Evolutionary conservation across 2,797 vertebrate species (phyloP).

Genomic region (Eulemur rubriventer): DNA sequence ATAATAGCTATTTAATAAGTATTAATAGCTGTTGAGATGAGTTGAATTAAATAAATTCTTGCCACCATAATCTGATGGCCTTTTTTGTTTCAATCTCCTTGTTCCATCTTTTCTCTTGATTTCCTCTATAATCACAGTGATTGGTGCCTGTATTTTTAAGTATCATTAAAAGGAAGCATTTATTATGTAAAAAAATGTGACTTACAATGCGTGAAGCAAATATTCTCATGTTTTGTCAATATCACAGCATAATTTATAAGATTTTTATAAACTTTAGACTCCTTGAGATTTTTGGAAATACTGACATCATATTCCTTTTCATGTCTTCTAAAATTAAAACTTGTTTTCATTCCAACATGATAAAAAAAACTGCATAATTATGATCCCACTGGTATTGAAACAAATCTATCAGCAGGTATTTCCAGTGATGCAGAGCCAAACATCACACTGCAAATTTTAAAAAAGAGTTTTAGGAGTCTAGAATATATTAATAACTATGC

Average conservation of each 20-base stretch:
- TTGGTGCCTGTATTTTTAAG: not conserved
- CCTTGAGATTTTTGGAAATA: constrained; percentile 43
- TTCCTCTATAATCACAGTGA: not conserved
- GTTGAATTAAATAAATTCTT: constrained; percentile 21
- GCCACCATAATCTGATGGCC: not conserved
- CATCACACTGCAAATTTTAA: not conserved
- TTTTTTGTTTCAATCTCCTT: not conserved
- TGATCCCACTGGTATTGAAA: constrained; percentile 27
- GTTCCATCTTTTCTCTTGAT: not conserved
- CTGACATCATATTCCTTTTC: not conserved
- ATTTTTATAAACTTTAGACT: constrained; percentile 27
- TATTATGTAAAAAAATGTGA: not conserved
- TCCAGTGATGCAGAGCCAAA: not conserved
- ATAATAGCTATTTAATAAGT: not conserved
- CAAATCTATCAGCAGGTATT: constrained; percentile 22
- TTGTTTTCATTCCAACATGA: not conserved
- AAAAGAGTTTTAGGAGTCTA: constrained; percentile 32
- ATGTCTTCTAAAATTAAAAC: constrained; percentile 19
- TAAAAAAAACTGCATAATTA: constrained; percentile 35
- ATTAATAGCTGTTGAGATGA: not conserved
- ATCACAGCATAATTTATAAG: not conserved
- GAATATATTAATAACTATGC: constrained; percentile 40
- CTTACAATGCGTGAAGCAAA: not conserved
- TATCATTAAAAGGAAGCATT: constrained; percentile 27
- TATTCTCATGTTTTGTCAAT: not conserved